phyloP scores from a whole-genome alignment of 2,888 invertebrate species.

The Amphipoea lucens region DNA sequence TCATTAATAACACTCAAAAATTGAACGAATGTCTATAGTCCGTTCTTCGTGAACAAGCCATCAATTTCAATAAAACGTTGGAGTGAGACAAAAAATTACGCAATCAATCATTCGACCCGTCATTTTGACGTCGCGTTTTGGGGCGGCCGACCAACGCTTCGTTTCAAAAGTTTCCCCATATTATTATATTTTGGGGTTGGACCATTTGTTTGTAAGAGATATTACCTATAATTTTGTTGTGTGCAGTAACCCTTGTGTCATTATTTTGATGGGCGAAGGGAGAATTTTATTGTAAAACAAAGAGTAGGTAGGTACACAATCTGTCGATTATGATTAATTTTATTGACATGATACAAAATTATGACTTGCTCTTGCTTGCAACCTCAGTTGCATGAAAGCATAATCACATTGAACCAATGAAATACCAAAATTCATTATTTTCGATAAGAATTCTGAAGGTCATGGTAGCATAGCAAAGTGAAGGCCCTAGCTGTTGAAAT shows the following conservation, averaged over 20 bases:
- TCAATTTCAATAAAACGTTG: constrained; percentile 73
- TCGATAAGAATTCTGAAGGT: background rate
- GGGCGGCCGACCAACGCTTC: constrained; percentile 58
- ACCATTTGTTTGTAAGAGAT: constrained; percentile 52
- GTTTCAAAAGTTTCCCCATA: constrained; percentile 52
- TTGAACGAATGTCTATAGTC: constrained; percentile 65
- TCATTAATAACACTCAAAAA: constrained; percentile 70
- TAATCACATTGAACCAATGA: background rate
- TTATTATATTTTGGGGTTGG: constrained; percentile 52
- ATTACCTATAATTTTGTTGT: constrained; percentile 43
- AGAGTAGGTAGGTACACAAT: background rate
- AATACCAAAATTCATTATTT: background rate
- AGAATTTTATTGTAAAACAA: constrained; percentile 6
- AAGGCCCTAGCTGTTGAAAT: too few species aligned
- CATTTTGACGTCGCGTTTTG: constrained; percentile 65
- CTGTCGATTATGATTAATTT: background rate
- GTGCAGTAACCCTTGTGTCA: constrained; percentile 17
- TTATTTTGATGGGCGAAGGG: constrained; percentile 28
- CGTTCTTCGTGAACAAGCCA: constrained; percentile 67
- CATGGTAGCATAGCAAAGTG: too few species aligned
- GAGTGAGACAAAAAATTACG: constrained; percentile 71
- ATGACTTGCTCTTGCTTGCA: background rate
- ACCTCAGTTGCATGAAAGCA: background rate
- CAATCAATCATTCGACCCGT: constrained; percentile 71
- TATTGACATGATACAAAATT: background rate